A percentile compares a stretch with the other conserved stretches of the same genome.
Evolutionary conservation across 2,797 vertebrate genomes (phyloP).

Genomic region (Erethizon dorsatum): DNA sequence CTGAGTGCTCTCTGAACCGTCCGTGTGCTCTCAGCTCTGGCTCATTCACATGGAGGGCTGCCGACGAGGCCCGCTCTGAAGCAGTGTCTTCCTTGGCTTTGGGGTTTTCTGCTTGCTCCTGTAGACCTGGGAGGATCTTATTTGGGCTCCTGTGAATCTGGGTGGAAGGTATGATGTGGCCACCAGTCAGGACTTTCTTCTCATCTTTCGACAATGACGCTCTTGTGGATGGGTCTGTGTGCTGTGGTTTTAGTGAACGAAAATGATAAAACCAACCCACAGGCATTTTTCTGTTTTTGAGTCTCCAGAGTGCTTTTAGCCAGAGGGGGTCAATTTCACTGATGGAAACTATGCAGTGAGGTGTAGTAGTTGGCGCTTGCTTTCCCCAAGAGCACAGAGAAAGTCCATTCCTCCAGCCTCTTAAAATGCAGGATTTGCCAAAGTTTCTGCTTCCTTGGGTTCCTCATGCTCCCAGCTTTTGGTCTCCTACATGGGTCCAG

Average conservation of each 20-base stretch:
- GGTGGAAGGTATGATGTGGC: not conserved
- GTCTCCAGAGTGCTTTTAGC: not conserved
- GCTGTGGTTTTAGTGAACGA: not conserved
- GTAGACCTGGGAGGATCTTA: not conserved
- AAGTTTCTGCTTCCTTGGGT: not conserved
- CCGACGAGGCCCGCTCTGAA: not conserved
- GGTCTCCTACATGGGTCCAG: not conserved
- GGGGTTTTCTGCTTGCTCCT: not conserved
- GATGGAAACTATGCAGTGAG: not conserved
- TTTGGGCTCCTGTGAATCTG: too few species aligned
- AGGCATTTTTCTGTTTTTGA: not conserved
- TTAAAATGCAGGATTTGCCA: not conserved
- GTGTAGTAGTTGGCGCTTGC: not conserved
- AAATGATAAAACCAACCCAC: not conserved
- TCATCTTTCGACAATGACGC: not conserved
- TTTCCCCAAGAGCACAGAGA: not conserved
- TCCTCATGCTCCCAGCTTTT: not conserved
- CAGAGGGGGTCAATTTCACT: not conserved
- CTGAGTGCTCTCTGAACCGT: not conserved
- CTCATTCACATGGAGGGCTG: not conserved
- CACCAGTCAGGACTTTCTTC: not conserved
- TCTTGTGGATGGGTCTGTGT: not conserved
- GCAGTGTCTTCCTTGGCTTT: too few species aligned
- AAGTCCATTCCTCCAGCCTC: not conserved
- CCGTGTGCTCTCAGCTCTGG: rapidly evolving